Base-by-base conservation (phyloP, 2,113 vertebrate genomes). In the Petaurus breviceps region DNA sequence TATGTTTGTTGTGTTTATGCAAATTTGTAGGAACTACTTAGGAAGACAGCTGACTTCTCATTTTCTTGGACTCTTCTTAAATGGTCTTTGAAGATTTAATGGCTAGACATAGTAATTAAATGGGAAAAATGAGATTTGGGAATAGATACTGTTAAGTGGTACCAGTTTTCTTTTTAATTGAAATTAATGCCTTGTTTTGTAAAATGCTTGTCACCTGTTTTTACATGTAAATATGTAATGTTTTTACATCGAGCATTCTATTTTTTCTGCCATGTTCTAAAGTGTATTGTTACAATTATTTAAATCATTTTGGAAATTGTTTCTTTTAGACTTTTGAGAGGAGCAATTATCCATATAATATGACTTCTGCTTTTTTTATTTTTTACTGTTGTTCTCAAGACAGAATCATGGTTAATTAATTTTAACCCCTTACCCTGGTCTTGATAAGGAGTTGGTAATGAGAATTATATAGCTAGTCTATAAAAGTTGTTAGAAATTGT, bases 131-230 rank as follows among this genome's bases (percentile, higher is more conserved):
- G 96, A 97, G 92, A 89, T 93, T 95, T 97, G 46, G 90, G 92
- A 95, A 95, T 89, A 96, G 94, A 97, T 96, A 95, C 91, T 96
- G 3, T 96, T 96, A 98, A 84, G 68, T 84, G 94, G 89, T 57
- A 93, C 2, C 24, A 84, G 93, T 97, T 97, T 95, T 93, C 95
- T 98, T 98, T 97, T 97, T 97, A 93, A 94, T 93, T 96, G 92
- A 97, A 97, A 55, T 94, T 25, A 97, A 92, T 0, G 25, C 92
- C 95, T 96, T 97, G 68, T 96, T 98, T 97, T 95, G 0, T 96
- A 95, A 95, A 97, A 10, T 97, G 92, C 96, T 95, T 46, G 89
- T 46, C 93, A 52, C 50, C 61, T 96, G 31, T 51, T 26, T 49
- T 95, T 93, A 90, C 1, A 8, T 92, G 3, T n/a, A 26, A 96